Percentiles rank a stretch among this genome's conserved stretches.
Evolutionary conservation across 2,113 vertebrate species (phyloP).

Genomic region (Ictalurus punctatus): DNA sequence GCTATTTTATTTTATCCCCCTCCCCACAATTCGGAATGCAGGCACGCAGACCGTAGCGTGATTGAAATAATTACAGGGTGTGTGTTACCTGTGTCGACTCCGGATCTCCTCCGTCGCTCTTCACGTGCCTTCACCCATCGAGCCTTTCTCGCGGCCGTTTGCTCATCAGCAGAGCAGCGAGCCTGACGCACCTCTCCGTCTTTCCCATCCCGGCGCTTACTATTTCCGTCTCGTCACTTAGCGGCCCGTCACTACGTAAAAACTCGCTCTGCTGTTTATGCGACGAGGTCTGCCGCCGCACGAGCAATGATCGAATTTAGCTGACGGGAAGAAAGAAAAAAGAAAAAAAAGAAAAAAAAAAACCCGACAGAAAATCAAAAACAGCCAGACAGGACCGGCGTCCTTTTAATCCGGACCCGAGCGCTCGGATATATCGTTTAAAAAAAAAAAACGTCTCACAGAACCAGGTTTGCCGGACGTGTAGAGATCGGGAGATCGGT

Average conservation of each 20-base stretch:
- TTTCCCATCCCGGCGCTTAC: background rate
- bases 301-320: background rate
- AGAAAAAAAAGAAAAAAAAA: background rate
- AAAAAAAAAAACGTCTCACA: no score
- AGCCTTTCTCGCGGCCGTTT: constrained; percentile 18
- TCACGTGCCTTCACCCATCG: constrained; percentile 7
- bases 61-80: constrained; percentile 78
- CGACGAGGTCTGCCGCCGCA: constrained; percentile 54
- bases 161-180: constrained; percentile 21
- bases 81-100: constrained; percentile 69
- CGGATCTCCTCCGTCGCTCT: constrained; percentile 21
- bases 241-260: background rate
- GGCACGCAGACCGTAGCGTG: constrained; percentile 70
- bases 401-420: background rate
- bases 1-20: background rate
- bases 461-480: background rate
- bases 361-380: background rate
- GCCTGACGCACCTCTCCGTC: background rate
- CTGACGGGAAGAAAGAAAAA: background rate
- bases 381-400: background rate
- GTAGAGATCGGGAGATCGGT: background rate
- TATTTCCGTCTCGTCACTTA: background rate
- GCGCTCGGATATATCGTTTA: background rate
- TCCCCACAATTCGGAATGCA: constrained; percentile 53
- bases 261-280: background rate